phyloP scores from a whole-genome alignment of 1,140 invertebrate genomes.

The Trichonephila clavipes region DNA sequence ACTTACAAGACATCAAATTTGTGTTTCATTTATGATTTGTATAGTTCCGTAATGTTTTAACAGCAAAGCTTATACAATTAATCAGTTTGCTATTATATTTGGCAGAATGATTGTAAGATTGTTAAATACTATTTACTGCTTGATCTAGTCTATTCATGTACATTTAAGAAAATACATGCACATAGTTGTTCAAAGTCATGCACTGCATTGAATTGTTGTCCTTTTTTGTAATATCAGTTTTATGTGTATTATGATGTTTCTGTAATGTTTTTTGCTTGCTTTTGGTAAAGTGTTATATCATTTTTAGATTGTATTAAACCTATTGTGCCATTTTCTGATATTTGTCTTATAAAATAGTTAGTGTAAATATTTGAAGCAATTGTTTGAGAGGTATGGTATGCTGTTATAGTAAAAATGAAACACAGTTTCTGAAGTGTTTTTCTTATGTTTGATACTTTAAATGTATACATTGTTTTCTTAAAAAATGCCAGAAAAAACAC shows the following conservation, averaged over 20 bases:
- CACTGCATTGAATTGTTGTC: conserved; percentile 38
- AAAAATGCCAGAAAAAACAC: no score
- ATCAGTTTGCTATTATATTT: conserved; percentile 32
- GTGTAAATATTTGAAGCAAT: conserved; percentile 40
- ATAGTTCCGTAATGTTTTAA: not conserved
- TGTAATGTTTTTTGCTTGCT: conserved; percentile 40
- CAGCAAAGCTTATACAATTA: not conserved
- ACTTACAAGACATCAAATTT: not conserved
- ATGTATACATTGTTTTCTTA: no score
- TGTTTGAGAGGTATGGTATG: conserved; percentile 15
- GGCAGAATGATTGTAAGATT: conserved; percentile 34
- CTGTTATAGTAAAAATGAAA: conserved; percentile 37
- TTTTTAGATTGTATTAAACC: conserved; percentile 47
- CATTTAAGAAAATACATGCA: conserved; percentile 49
- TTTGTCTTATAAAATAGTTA: conserved; percentile 45
- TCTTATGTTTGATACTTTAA: conserved; percentile 26
- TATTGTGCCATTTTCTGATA: conserved; percentile 73
- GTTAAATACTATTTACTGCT: conserved; percentile 27
- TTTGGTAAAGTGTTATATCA: not conserved
- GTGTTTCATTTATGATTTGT: not conserved
- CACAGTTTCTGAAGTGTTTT: conserved; percentile 74
- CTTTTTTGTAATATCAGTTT: conserved; percentile 47
- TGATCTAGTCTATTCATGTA: conserved; percentile 68
- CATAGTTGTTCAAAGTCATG: conserved; percentile 61
- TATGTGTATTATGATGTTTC: conserved; percentile 1